Conservation (phyloP, 1,140 invertebrate species). For the Phocides pigmalion region DNA sequence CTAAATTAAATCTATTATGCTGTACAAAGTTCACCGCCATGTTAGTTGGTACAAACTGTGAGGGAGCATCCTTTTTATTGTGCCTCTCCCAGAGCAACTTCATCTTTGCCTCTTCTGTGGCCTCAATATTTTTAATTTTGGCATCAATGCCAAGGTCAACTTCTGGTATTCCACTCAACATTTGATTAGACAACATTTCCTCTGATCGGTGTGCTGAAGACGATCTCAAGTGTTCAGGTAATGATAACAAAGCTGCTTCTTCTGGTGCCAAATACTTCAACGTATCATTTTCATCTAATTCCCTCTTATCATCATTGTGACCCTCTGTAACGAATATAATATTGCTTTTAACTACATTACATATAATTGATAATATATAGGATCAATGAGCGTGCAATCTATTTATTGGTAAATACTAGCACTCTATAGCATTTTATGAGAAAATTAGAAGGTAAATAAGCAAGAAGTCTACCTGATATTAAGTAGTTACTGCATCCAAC, state of each 20-base stretch:
- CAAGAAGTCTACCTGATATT: no score
- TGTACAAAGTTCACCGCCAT: constrained; percentile 99
- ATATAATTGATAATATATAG: no score
- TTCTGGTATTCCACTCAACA: constrained; percentile 99
- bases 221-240: constrained; percentile 94
- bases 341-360: no score
- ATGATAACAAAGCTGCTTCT: constrained; percentile 92
- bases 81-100: constrained; percentile 94
- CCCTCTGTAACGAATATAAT: constrained; percentile 59
- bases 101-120: constrained; percentile 98
- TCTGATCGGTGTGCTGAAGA: constrained; percentile 94
- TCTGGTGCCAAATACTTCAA: constrained; percentile 92
- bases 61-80: constrained; percentile 96
- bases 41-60: constrained; percentile 98
- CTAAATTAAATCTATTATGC: constrained; percentile 88
- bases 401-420: no score
- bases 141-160: constrained; percentile 99
- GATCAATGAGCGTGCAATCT: no score
- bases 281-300: constrained; percentile 75
- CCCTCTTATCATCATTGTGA: constrained; percentile 57
- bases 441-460: no score
- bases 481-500: background rate
- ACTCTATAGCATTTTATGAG: no score
- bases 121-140: constrained; percentile 98
- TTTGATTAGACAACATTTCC: constrained; percentile 99